Percentiles rank a stretch among this genome's conserved stretches.
Evolutionary conservation across 2,888 invertebrate species (phyloP).

Genomic region (Monopis laevigella): DNA sequence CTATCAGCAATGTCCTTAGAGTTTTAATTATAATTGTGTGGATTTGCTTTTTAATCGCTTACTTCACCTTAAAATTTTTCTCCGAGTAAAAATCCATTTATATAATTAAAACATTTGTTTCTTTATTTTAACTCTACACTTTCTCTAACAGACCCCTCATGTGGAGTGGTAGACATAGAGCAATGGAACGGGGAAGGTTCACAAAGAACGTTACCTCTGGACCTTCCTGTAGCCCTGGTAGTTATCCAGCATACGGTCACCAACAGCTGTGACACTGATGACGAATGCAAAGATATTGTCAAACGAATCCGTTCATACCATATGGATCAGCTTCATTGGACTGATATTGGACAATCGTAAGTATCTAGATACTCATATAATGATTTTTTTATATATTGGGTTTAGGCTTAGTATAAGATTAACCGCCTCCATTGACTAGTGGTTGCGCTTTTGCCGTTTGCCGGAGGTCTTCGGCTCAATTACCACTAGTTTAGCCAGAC

Average conservation of each 20-base stretch:
- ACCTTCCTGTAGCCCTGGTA: constrained; percentile 53
- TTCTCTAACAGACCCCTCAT: constrained; percentile 15
- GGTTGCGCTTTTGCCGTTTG: too few species aligned
- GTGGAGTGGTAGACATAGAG: constrained; percentile 29
- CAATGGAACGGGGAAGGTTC: constrained; percentile 31
- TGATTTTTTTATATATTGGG: not conserved
- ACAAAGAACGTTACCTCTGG: constrained; percentile 24
- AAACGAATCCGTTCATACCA: constrained; percentile 61
- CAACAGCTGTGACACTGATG: constrained; percentile 42
- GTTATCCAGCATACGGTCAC: constrained; percentile 69
- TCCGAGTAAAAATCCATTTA: too few species aligned
- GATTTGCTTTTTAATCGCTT: too few species aligned
- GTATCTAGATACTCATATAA: constrained; percentile 21
- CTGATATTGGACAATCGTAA: constrained; percentile 71
- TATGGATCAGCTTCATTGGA: constrained; percentile 47
- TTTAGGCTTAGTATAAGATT: not conserved
- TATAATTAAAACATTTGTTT: too few species aligned
- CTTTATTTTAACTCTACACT: too few species aligned
- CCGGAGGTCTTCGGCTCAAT: too few species aligned
- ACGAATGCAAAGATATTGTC: constrained; percentile 41
- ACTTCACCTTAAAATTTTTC: too few species aligned
- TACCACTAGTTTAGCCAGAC: too few species aligned
- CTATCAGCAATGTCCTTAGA: too few species aligned
- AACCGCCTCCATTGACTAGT: too few species aligned
- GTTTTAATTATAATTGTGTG: too few species aligned